Evolutionary conservation across 2,888 invertebrate genomes (phyloP).

Genomic region (Mythimna lalbum): DNA sequence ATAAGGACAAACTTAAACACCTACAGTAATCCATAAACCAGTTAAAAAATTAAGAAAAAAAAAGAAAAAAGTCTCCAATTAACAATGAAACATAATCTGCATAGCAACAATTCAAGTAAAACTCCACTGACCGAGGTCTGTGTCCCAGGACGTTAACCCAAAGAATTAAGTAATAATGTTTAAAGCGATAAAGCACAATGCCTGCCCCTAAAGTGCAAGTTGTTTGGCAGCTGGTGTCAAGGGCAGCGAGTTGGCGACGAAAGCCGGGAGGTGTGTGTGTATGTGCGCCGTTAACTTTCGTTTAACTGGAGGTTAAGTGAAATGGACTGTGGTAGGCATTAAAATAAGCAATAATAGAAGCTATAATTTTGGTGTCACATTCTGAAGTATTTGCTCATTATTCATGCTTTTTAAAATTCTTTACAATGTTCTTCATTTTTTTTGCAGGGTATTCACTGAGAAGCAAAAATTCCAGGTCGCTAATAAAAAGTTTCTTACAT

Average conservation of each 20-base stretch:
- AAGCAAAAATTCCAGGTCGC: no score
- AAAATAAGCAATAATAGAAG: not conserved
- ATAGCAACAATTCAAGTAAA: slow-evolving; percentile 42
- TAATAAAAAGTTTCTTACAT: no score
- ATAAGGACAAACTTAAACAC: no score
- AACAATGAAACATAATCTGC: slow-evolving; percentile 16
- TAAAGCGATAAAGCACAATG: slow-evolving; percentile 25
- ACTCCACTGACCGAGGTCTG: slow-evolving; percentile 48
- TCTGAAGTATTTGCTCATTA: not conserved
- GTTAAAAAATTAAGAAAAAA: slow-evolving; percentile 4
- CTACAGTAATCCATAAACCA: not conserved
- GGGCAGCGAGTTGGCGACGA: slow-evolving; percentile 47
- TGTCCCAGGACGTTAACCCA: slow-evolving; percentile 53
- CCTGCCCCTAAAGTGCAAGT: slow-evolving; percentile 26
- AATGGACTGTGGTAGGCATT: slow-evolving; percentile 7
- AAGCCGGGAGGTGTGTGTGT: slow-evolving; percentile 38
- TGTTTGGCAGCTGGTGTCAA: slow-evolving; percentile 50
- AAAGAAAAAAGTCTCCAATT: not conserved
- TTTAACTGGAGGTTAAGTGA: slow-evolving; percentile 47
- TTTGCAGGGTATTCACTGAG: no score
- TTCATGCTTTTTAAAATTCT: no score
- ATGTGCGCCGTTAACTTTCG: slow-evolving; percentile 38
- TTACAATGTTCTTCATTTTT: no score
- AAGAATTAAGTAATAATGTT: slow-evolving; percentile 35
- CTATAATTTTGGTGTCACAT: not conserved